phyloP scores from a whole-genome alignment of 2,797 vertebrate species.

The Sebastes paucispinis region DNA sequence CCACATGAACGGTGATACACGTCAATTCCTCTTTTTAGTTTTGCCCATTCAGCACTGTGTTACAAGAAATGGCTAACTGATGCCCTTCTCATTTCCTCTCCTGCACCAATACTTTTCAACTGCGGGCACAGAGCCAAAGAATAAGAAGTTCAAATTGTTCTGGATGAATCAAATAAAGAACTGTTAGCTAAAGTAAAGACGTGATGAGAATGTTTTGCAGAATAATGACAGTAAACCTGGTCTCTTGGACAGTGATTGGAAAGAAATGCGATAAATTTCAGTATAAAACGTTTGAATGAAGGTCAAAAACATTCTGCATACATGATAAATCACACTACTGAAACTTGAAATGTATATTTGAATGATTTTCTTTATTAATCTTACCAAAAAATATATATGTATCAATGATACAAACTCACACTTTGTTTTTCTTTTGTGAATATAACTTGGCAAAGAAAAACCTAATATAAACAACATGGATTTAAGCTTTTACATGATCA shows the following conservation, averaged over 20 bases:
- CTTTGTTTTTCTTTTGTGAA: conserved; percentile 49
- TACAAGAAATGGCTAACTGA: conserved; percentile 9
- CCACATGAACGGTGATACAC: not conserved
- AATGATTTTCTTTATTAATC: conserved; percentile 60
- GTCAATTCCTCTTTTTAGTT: not conserved
- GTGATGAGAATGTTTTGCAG: conserved; percentile 28
- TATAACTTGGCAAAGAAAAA: conserved; percentile 65
- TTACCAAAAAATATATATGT: conserved; percentile 67
- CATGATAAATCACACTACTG: conserved; percentile 6
- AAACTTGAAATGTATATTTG: conserved; percentile 16
- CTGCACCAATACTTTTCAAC: not conserved
- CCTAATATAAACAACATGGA: conserved; percentile 60
- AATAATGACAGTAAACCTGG: conserved; percentile 40
- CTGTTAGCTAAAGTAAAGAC: not conserved
- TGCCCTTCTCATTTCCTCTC: conserved; percentile 29
- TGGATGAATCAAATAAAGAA: not conserved
- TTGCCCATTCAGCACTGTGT: conserved; percentile 41
- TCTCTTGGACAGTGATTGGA: not conserved
- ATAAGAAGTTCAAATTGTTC: conserved; percentile 10
- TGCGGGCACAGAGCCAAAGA: not conserved
- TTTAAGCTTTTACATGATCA: conserved; percentile 61
- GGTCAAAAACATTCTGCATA: conserved; percentile 2
- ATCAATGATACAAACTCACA: conserved; percentile 69
- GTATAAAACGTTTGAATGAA: not conserved
- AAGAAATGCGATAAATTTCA: conserved; percentile 19